Percentiles rank a stretch among this genome's conserved stretches.
Evolutionary conservation across 2,888 invertebrate genomes (phyloP).

Genomic region (Metellina segmentata): DNA sequence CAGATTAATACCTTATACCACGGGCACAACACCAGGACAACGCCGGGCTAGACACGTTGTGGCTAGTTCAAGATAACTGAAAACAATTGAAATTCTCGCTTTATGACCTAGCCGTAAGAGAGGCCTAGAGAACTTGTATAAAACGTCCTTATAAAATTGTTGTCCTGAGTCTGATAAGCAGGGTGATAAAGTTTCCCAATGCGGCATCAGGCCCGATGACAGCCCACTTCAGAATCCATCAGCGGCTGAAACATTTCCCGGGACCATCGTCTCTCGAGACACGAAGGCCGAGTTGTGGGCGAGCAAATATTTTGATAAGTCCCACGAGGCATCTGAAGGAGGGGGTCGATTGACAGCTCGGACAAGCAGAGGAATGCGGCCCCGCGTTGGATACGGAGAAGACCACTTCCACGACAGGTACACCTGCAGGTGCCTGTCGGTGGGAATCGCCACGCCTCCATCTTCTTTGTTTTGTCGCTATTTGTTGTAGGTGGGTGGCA

Average conservation of each 20-base stretch:
- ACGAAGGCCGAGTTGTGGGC: constrained; percentile 67
- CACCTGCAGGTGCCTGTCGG: constrained; percentile 20
- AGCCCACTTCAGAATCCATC: constrained; percentile 12
- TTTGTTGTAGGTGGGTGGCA: constrained; percentile 56
- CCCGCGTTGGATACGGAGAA: constrained; percentile 47
- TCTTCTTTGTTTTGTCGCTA: constrained; percentile 34
- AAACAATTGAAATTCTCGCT: too few species aligned
- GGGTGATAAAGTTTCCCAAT: too few species aligned
- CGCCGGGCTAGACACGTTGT: too few species aligned
- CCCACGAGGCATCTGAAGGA: constrained; percentile 28
- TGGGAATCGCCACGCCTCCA: constrained; percentile 38
- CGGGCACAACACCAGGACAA: too few species aligned
- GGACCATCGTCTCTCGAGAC: background rate
- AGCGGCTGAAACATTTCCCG: background rate
- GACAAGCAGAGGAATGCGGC: constrained; percentile 26
- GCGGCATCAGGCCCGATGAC: too few species aligned
- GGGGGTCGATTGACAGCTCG: constrained; percentile 53
- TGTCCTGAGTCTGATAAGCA: too few species aligned
- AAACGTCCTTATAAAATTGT: too few species aligned
- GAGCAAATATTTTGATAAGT: constrained; percentile 75
- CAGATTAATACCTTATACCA: too few species aligned
- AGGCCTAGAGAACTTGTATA: too few species aligned
- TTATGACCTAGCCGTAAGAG: too few species aligned
- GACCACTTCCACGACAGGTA: constrained; percentile 56
- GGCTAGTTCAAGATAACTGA: too few species aligned